phyloP scores from a whole-genome alignment of 2,888 invertebrate species.

The Sphinx pinastri region DNA sequence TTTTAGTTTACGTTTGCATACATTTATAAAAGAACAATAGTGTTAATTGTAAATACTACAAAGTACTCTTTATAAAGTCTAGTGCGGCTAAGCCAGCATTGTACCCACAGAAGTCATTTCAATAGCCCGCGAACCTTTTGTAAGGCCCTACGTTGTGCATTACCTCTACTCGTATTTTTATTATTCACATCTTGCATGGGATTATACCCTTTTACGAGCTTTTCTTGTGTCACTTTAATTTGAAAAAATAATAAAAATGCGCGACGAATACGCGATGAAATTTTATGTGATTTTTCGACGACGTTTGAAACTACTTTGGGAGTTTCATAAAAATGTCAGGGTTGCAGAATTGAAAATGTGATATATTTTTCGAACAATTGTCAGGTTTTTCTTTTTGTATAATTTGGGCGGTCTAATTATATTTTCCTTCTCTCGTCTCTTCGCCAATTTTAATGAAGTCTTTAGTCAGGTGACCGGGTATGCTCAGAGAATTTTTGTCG shows the following conservation, averaged over 20 bases:
- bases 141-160: slow-evolving; percentile 1
- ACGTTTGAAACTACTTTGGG: slow-evolving; percentile 2
- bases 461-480: too few species aligned
- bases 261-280: slow-evolving; percentile 23
- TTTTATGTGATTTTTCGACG: slow-evolving; percentile 14
- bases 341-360: neutral
- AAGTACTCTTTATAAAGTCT: slow-evolving; percentile 8
- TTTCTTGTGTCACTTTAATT: slow-evolving; percentile 30
- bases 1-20: neutral
- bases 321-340: neutral
- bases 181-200: slow-evolving; percentile 48
- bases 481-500: too few species aligned
- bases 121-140: slow-evolving; percentile 9
- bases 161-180: slow-evolving; percentile 38
- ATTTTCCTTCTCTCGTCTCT: too few species aligned
- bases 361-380: neutral
- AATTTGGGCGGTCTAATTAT: too few species aligned
- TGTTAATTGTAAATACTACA: slow-evolving; percentile 5
- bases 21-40: neutral
- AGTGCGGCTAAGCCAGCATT: slow-evolving; percentile 10
- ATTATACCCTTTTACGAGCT: slow-evolving; percentile 44
- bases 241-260: slow-evolving; percentile 28
- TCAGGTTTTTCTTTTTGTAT: too few species aligned
- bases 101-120: slow-evolving; percentile 1
- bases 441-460: neutral